Evolutionary conservation across 2,797 vertebrate species (phyloP), one percentile per base, ranked within the genome.

Genomic region (Myotis daubentonii): DNA sequence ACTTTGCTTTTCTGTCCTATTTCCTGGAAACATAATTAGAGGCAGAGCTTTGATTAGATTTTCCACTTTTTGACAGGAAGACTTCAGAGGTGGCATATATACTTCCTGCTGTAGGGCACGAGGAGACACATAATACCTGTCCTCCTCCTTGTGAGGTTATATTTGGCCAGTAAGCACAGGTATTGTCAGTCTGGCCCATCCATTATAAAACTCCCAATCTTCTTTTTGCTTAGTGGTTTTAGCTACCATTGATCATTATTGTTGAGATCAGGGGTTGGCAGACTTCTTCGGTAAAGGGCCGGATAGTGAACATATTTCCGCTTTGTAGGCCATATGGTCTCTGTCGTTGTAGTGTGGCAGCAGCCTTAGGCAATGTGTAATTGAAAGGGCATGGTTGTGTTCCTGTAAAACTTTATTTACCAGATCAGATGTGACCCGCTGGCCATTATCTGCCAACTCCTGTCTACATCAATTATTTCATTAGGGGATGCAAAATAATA

Each of bases 21-120:
- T 57, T 84, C 51, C 28, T 47, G 0, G 82, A 36, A 68, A 57
- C 71, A 30, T 33, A 28, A 79, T 36, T 44, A 75, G 38, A 81
- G 78, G 25, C n/a, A 47, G 44, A 87, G 30, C 1, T 82, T 70
- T 60, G n/a, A 20, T 87, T 15, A n/a, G 20, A 51, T 87, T 87
- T 87, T 92, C 30, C 51, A 30, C 15, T 83, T 93, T 87, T 71
- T 86, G 25, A 79, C 78, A 53, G 44, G n/a, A 55, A 84, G 47
- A 41, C n/a, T 71, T 60, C 47, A 36, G 25, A 49, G n/a, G 47
- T 70, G 70, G 28, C 9, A 0, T 3, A 1, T 41, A 22, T 22
- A 15, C 28, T 85, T 88, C 22, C 74, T 15, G 10, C 53, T 15
- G 17, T 25, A 6, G 19, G 4, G 23, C 16, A 6, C 51, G 36